Conservation (phyloP, 2,888 invertebrate genomes). For the Drosophila pseudotakahashii region DNA sequence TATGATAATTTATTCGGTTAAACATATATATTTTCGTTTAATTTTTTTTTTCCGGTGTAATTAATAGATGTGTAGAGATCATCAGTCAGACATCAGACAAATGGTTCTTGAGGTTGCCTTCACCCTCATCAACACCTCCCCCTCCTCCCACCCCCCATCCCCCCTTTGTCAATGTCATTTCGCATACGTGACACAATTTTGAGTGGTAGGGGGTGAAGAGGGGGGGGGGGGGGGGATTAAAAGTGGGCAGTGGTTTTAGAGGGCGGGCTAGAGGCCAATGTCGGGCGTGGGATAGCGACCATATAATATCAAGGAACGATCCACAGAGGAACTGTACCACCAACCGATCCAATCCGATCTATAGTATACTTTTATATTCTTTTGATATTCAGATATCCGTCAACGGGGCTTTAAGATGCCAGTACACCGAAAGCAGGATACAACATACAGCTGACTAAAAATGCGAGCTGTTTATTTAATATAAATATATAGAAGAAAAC, state of each 20-base stretch:
- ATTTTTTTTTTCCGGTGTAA: constrained; percentile 1
- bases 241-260: not conserved
- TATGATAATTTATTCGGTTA: too few relatives aligned
- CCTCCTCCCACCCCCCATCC: constrained; percentile 1
- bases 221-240: not conserved
- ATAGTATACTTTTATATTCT: constrained; percentile 3
- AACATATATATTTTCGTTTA: too few relatives aligned
- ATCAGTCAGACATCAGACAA: constrained; percentile 28
- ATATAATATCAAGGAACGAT: constrained; percentile 8
- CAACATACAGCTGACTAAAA: constrained; percentile 57
- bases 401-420: constrained; percentile 50
- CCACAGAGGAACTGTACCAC: not conserved
- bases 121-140: constrained; percentile 22
- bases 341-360: not conserved
- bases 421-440: constrained; percentile 25
- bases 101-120: constrained; percentile 27
- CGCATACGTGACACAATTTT: constrained; percentile 37
- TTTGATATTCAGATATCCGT: constrained; percentile 55
- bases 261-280: constrained; percentile 4
- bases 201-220: not conserved
- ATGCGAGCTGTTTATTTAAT: constrained; percentile 65
- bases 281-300: not conserved
- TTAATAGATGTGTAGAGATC: constrained; percentile 25
- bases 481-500: constrained; percentile 54
- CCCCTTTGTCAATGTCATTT: constrained; percentile 34